Percentiles rank a stretch among this genome's conserved stretches.
Conservation (phyloP, 2,888 invertebrate species). For the Tetramorium bicarinatum region DNA sequence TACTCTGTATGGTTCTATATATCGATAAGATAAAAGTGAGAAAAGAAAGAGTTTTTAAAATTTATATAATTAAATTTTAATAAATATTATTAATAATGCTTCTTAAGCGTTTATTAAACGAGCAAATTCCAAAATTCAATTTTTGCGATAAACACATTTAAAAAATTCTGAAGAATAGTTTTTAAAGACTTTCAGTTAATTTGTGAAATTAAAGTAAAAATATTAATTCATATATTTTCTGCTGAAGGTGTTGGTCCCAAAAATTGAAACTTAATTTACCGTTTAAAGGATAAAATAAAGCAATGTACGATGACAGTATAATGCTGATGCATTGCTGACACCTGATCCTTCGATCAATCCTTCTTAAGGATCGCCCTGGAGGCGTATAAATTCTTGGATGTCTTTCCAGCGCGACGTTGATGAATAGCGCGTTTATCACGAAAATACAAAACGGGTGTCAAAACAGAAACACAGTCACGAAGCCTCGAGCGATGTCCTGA, state of each 20-base stretch:
- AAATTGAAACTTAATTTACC: conserved; percentile 48
- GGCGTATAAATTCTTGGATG: conserved; percentile 49
- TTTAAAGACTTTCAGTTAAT: neutral
- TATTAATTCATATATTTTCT: neutral
- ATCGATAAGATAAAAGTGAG: neutral
- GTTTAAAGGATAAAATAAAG: conserved; percentile 42
- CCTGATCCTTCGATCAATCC: conserved; percentile 57
- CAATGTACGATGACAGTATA: conserved; percentile 38
- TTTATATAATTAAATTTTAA: conserved; percentile 2
- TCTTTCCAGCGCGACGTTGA: conserved; percentile 51
- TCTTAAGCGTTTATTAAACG: neutral
- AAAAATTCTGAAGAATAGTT: neutral
- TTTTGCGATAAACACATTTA: neutral
- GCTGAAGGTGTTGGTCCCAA: neutral
- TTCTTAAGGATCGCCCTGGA: conserved; percentile 50
- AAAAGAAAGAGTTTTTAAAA: neutral
- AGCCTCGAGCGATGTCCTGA: conserved; percentile 21
- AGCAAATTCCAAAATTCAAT: neutral
- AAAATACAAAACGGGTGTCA: conserved; percentile 58
- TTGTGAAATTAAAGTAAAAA: neutral
- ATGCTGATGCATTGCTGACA: conserved; percentile 52
- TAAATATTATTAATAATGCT: conserved; percentile 7
- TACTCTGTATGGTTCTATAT: neutral
- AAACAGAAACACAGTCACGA: conserved; percentile 41
- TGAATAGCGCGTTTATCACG: conserved; percentile 55